phyloP scores from a whole-genome alignment of 2,888 invertebrate species.

The Lasioglossum marginatum region DNA sequence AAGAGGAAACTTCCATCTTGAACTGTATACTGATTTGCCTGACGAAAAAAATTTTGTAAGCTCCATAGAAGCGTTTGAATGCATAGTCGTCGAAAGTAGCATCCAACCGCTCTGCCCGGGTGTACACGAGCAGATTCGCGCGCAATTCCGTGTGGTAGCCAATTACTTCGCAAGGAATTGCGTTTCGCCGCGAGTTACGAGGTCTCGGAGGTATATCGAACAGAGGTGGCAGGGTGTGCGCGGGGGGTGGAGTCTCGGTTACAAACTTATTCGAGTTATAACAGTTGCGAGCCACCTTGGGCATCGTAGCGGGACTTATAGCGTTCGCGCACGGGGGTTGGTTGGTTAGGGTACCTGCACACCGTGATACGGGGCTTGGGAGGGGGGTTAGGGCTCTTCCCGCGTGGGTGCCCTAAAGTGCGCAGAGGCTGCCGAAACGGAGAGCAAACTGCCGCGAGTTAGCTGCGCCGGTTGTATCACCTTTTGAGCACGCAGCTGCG shows the following conservation, averaged over 20 bases:
- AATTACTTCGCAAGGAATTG: constrained; percentile 67
- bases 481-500: constrained; percentile 50
- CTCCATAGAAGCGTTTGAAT: too few species aligned
- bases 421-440: constrained; percentile 38
- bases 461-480: constrained; percentile 32
- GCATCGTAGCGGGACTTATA: constrained; percentile 52
- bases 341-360: neutral
- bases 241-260: constrained; percentile 43
- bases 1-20: neutral
- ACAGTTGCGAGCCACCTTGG: constrained; percentile 63
- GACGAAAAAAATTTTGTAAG: neutral
- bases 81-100: neutral
- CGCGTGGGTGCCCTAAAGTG: constrained; percentile 46
- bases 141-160: constrained; percentile 56
- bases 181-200: constrained; percentile 60
- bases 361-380: constrained; percentile 5
- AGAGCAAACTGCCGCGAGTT: neutral
- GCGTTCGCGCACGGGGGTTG: constrained; percentile 8
- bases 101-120: neutral
- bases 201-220: constrained; percentile 44
- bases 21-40: neutral
- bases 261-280: constrained; percentile 72
- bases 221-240: neutral
- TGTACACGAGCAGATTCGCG: neutral
- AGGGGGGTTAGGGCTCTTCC: neutral